phyloP scores from a whole-genome alignment of 2,113 vertebrate species.

The Sphaerodactylus townsendi region DNA sequence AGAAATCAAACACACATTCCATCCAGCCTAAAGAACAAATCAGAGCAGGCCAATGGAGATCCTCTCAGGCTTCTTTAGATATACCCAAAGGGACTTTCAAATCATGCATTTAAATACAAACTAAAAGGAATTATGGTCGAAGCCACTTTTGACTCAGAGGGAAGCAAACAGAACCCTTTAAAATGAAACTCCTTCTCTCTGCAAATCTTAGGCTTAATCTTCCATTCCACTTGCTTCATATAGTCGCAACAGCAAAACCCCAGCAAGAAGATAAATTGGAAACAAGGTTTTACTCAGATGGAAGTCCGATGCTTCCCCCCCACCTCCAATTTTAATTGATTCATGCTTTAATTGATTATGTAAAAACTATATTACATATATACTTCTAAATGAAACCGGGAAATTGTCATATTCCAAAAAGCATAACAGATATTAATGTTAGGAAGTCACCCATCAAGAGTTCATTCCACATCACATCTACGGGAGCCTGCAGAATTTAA shows the following conservation, averaged over 20 bases:
- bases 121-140: neutral
- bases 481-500: neutral
- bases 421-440: neutral
- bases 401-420: neutral
- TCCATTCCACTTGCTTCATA: neutral
- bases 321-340: neutral
- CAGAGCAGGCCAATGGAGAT: neutral
- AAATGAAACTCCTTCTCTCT: neutral
- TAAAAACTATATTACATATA: neutral
- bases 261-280: neutral
- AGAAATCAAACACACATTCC: neutral
- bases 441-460: neutral
- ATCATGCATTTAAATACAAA: constrained; percentile 12
- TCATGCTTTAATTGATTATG: neutral
- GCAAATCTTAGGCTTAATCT: neutral
- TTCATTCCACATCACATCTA: neutral
- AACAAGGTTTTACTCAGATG: neutral
- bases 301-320: too few relatives aligned
- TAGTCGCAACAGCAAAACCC: neutral
- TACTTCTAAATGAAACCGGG: neutral
- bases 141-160: neutral
- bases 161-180: neutral
- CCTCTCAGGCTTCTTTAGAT: neutral
- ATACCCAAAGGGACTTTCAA: neutral
- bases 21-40: neutral